Conservation (phyloP, 2,797 vertebrate species). For the Galagoides demidoff region DNA sequence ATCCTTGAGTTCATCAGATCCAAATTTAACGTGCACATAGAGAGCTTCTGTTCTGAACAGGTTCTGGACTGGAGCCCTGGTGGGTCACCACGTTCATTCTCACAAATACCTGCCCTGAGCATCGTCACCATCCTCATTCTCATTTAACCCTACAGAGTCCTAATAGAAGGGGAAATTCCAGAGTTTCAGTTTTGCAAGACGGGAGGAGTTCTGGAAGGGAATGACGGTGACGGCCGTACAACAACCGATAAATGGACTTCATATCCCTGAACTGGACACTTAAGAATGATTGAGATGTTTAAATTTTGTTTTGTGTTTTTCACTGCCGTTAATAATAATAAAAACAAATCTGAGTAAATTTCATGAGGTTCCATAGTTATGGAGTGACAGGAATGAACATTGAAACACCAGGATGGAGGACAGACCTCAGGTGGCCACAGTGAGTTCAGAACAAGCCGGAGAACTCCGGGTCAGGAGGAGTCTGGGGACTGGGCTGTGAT, state of each 20-base stretch:
- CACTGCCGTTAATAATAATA: not conserved
- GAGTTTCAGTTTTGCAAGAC: not conserved
- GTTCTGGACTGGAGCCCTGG: not conserved
- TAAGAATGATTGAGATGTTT: not conserved
- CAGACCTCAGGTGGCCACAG: rapidly evolving
- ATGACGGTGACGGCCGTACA: rapidly evolving
- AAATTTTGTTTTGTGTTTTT: not conserved
- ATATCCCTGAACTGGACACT: not conserved
- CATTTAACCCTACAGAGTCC: not conserved
- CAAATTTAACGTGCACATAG: not conserved
- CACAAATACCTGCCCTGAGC: rapidly evolving
- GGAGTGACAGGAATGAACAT: not conserved
- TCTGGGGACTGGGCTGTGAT: not conserved
- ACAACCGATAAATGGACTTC: not conserved
- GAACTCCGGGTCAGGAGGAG: not conserved
- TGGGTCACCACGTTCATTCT: not conserved
- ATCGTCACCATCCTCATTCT: rapidly evolving
- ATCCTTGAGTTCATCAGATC: not conserved
- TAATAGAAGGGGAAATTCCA: not conserved
- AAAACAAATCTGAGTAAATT: not conserved
- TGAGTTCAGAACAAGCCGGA: no score
- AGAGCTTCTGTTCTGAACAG: not conserved
- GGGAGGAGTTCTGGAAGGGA: not conserved
- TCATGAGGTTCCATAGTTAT: not conserved
- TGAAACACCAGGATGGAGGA: not conserved